Conservation (phyloP, 2,797 vertebrate species). For the Orientallactaga sibirica region DNA sequence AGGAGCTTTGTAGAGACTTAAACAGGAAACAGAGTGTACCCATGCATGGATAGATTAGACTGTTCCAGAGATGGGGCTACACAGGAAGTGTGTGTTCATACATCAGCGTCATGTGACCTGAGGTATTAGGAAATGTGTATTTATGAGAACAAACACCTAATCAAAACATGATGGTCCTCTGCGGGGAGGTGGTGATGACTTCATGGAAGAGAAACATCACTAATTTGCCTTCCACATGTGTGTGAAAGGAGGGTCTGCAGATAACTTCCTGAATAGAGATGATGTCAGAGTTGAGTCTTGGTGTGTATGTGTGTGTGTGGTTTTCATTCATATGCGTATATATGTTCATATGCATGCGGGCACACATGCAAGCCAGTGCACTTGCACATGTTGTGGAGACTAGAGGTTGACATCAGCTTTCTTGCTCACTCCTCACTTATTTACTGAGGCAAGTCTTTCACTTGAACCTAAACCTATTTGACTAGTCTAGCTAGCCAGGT, state of each 20-base stretch:
- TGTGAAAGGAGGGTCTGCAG: neutral
- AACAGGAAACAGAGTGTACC: neutral
- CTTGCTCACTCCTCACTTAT: too few relatives aligned
- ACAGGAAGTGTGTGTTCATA: neutral
- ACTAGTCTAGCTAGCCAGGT: too few relatives aligned
- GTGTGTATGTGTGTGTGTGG: too few relatives aligned
- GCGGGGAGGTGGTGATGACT: neutral
- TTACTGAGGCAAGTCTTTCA: too few relatives aligned
- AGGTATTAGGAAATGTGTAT: neutral
- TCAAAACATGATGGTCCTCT: neutral
- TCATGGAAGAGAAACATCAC: neutral
- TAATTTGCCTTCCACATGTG: neutral
- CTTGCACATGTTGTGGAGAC: too few relatives aligned
- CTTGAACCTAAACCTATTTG: too few relatives aligned
- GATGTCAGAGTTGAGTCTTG: neutral
- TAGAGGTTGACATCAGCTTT: too few relatives aligned
- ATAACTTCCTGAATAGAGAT: neutral
- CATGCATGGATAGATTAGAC: too few relatives aligned
- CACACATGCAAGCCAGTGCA: too few relatives aligned
- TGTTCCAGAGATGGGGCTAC: neutral
- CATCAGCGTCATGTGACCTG: neutral
- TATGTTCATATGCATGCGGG: too few relatives aligned
- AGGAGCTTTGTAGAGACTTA: neutral
- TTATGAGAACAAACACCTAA: neutral
- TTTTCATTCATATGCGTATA: too few relatives aligned